Conservation (phyloP, 2,888 invertebrate species). For the Mycogona germanica region DNA sequence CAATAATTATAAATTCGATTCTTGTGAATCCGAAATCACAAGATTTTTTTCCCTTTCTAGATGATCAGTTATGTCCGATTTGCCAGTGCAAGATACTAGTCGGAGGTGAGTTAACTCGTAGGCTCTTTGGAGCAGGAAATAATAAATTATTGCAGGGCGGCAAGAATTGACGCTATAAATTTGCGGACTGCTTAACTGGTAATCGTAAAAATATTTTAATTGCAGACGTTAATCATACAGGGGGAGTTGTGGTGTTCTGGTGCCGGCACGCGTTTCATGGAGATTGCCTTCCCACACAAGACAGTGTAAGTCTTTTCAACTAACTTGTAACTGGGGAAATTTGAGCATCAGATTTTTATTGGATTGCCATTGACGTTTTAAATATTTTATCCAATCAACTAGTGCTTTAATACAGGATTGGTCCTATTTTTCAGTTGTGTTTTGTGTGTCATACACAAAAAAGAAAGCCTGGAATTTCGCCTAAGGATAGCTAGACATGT, state of each 20-base stretch:
- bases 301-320: constrained; percentile 27
- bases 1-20: too few relatives aligned
- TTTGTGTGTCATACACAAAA: constrained; percentile 8
- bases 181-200: too few relatives aligned
- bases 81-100: constrained; percentile 65
- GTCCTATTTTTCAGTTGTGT: constrained; percentile 3
- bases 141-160: background rate
- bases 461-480: constrained; percentile 6
- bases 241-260: constrained; percentile 65
- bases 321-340: too few relatives aligned
- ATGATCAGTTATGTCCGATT: constrained; percentile 62
- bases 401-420: background rate
- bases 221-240: constrained; percentile 52
- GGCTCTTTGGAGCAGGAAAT: background rate
- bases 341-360: too few relatives aligned
- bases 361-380: background rate
- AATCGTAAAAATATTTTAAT: too few relatives aligned
- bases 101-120: constrained; percentile 41
- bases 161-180: too few relatives aligned
- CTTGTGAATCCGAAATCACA: too few relatives aligned
- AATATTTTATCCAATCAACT: background rate
- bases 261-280: constrained; percentile 84
- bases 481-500: too few relatives aligned
- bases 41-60: constrained; percentile 38
- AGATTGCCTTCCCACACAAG: constrained; percentile 51